These are phyloP conservation scores for Hirundichthys speculiger DNA, from an alignment of 2,113 vertebrate genomes.

Conservation along the genomic window DNA sequence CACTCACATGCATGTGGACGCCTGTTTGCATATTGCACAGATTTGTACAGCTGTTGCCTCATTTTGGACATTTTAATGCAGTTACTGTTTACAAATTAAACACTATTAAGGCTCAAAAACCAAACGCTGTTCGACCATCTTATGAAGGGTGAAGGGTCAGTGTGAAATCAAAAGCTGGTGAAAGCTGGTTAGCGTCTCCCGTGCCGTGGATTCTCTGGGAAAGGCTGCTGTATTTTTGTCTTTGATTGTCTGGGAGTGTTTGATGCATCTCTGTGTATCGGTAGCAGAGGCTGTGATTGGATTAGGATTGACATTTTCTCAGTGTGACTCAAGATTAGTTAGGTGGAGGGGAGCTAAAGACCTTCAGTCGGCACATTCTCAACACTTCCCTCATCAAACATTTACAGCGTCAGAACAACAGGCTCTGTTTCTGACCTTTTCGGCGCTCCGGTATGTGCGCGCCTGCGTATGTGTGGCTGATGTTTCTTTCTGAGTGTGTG, in stretches of 20 bases:
- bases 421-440: conserved; percentile 63
- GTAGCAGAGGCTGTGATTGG: conserved; percentile 24
- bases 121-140: neutral
- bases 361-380: conserved; percentile 25
- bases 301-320: conserved; percentile 26
- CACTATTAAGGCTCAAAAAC: neutral
- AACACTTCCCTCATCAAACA: conserved; percentile 58
- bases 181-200: no score
- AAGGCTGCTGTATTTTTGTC: neutral
- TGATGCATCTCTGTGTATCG: neutral
- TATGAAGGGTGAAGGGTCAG: neutral
- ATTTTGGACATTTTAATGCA: neutral
- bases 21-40: no score
- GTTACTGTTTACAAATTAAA: neutral
- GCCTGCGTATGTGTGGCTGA: neutral
- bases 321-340: conserved; percentile 43
- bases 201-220: neutral
- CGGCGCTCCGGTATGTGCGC: no score
- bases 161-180: neutral
- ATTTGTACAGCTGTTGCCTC: conserved; percentile 11
- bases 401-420: conserved; percentile 55
- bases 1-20: neutral
- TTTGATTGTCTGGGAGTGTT: neutral
- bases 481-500: conserved; percentile 15
- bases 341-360: conserved; percentile 31